Conservation (phyloP, 2,113 vertebrate genomes). For the Syngnathus floridae region DNA sequence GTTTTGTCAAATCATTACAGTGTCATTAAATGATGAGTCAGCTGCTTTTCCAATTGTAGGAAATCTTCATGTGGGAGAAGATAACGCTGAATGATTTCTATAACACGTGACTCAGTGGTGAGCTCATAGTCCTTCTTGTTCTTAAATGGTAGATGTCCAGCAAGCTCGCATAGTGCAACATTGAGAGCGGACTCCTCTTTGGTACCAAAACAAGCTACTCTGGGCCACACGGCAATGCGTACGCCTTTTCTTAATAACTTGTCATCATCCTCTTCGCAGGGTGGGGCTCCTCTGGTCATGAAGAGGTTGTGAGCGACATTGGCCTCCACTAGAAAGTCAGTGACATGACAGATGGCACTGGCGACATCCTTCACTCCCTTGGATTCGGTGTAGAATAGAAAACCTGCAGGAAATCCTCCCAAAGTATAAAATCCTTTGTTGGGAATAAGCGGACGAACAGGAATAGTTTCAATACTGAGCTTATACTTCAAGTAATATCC, state of each 20-base stretch:
- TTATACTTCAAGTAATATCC: conserved; percentile 76
- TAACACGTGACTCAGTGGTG: conserved; percentile 71
- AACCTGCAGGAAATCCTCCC: conserved; percentile 68
- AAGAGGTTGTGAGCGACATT: conserved; percentile 85
- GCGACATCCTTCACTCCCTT: conserved; percentile 48
- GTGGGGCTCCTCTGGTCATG: conserved; percentile 75
- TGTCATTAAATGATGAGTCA: conserved; percentile 53
- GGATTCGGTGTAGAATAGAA: conserved; percentile 75
- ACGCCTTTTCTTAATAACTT: conserved; percentile 58
- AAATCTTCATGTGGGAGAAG: conserved; percentile 71
- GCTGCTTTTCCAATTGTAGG: conserved; percentile 58
- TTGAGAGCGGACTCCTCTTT: conserved; percentile 79
- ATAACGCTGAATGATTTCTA: conserved; percentile 62
- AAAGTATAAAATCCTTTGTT: conserved; percentile 60
- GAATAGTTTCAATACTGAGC: conserved; percentile 72
- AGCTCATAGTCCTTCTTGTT: conserved; percentile 66
- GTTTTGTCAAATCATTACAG: conserved; percentile 1
- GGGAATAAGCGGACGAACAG: conserved; percentile 61
- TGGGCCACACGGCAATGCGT: conserved; percentile 81
- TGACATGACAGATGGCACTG: conserved; percentile 65
- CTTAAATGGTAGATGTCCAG: conserved; percentile 82
- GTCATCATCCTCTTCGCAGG: conserved; percentile 15
- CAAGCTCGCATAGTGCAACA: conserved; percentile 90
- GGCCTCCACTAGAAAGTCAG: conserved; percentile 64
- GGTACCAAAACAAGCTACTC: conserved; percentile 74